Conservation (phyloP, 1,140 invertebrate genomes). For the Lepidurus apus region DNA sequence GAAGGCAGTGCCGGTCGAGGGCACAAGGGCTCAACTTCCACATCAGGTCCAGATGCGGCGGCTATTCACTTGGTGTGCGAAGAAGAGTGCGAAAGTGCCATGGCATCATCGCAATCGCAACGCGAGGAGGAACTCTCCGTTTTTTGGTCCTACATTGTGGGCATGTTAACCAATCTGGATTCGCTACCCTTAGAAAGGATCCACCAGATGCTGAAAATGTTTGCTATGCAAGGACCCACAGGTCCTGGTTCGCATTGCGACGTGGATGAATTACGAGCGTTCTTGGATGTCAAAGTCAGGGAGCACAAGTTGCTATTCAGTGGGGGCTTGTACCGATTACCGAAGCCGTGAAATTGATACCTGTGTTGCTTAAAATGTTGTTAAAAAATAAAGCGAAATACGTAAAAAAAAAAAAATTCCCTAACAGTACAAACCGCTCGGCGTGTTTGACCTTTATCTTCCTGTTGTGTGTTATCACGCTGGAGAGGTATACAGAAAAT, state of each 20-base stretch:
- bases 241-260: constrained; percentile 70
- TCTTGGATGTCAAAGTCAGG: constrained; percentile 86
- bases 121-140: constrained; percentile 88
- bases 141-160: constrained; percentile 94
- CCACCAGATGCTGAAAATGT: constrained; percentile 95
- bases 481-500: background rate
- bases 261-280: constrained; percentile 76
- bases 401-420: background rate
- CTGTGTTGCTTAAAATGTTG: too few relatives aligned
- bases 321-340: constrained; percentile 79
- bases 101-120: constrained; percentile 88
- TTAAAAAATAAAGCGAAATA: too few relatives aligned
- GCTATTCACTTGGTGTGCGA: constrained; percentile 66
- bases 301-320: constrained; percentile 79
- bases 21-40: constrained; percentile 34
- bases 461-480: constrained; percentile 1
- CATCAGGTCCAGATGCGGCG: constrained; percentile 42
- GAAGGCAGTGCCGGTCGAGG: constrained; percentile 50
- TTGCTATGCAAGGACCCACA: constrained; percentile 74
- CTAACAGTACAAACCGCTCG: background rate
- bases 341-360: constrained; percentile 51
- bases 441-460: background rate
- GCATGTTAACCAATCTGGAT: constrained; percentile 93
- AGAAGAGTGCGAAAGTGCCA: constrained; percentile 84
- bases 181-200: constrained; percentile 87